phyloP scores from a whole-genome alignment of 2,888 invertebrate genomes.

The Chorisops tibialis region DNA sequence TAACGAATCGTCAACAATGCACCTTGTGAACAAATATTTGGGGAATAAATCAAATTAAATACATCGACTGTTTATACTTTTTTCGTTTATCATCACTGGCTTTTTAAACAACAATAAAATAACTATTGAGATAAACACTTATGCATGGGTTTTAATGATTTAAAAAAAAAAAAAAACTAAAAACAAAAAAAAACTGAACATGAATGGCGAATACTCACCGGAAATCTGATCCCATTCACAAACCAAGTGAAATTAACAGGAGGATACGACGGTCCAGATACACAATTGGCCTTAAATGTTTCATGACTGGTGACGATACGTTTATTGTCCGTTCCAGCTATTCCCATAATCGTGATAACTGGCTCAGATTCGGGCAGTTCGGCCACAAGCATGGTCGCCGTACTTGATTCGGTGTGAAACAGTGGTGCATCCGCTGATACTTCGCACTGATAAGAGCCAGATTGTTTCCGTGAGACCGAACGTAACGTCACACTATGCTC shows the following conservation, averaged over 20 bases:
- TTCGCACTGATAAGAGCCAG: constrained; percentile 53
- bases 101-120: no score
- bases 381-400: constrained; percentile 50
- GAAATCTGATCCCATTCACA: constrained; percentile 44
- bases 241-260: constrained; percentile 53
- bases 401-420: constrained; percentile 52
- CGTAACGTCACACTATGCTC: constrained; percentile 50
- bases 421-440: constrained; percentile 53
- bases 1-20: no score
- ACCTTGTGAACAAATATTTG: no score
- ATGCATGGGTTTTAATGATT: no score
- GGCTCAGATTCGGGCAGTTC: constrained; percentile 51
- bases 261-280: constrained; percentile 51
- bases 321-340: constrained; percentile 43
- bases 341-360: constrained; percentile 48
- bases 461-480: constrained; percentile 49
- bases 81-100: no score
- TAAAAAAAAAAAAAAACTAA: no score
- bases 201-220: constrained; percentile 29
- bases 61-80: no score
- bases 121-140: no score
- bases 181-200: no score
- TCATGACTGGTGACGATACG: constrained; percentile 50
- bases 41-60: no score
- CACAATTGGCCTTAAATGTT: constrained; percentile 51